Base-by-base conservation (phyloP, 2,113 vertebrate genomes). In the Silurus meridionalis region DNA sequence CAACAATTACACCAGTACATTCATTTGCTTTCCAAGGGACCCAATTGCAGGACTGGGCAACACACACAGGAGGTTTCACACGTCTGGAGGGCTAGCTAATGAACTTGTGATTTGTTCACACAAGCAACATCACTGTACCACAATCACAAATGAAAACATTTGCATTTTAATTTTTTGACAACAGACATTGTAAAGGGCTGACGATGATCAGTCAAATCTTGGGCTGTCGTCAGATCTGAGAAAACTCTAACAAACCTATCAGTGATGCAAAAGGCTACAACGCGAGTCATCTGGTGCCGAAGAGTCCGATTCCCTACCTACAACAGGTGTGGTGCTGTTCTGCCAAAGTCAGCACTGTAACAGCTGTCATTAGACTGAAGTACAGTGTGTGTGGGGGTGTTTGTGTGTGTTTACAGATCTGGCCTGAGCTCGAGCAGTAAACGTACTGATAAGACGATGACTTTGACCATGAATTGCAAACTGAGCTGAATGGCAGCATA, bases 281-380 rank as follows among this genome's bases (percentile, higher is more conserved):
- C 5, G 23, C 52, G 9, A 50, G 87, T 55, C 23, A 75, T 53
- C 67, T 10, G 37, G 14, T 64, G 37, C 6, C 48, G 69, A 25
- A 15, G 86, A 48, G 15, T 52, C 11, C 25, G 52, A 61, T 48
- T 61, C 17, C 48, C 48, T 61, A 58, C 57, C 50, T 55, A 25
- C 8, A 77, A 64, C 66, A 21, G 57, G 67, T 74, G 77, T 75
- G 52, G 84, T 11, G n/a, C 19, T 52, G 50, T 85, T 7, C 55
- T 9, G 74, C 57, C n/a, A 83, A 25, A 80, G 85, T n/a, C 69
- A 83, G 63, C 15, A 5, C 55, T 60, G 55, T 57, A 23, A 67
- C 72, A 63, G 25, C 13, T 19, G 55, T 80, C 17, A 81, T 28
- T 55, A 74, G 2, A 13, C 55, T 60, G 5, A 80, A 78, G 78